Evolutionary conservation across 1,140 invertebrate species (phyloP), one percentile per base, ranked within the genome.

Genomic region (Zaprionus inermis): DNA sequence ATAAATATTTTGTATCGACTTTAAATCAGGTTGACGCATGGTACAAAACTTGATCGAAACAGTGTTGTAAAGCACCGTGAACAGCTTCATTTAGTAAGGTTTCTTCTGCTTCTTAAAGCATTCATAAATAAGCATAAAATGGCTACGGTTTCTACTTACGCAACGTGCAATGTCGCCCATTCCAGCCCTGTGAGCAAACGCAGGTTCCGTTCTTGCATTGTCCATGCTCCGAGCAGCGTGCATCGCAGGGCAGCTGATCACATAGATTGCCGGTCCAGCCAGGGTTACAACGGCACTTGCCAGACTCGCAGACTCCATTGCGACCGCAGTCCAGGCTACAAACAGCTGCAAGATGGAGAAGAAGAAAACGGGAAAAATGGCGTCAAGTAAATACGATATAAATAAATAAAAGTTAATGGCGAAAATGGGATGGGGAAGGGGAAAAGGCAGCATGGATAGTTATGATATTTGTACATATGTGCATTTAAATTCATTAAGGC

Each of bases 131-230:
- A n/a, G n/a, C n/a, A n/a, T n/a, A n/a, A n/a, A n/a, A n/a, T n/a
- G n/a, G n/a, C n/a, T n/a, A n/a, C n/a, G n/a, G 2, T 36, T 49
- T 11, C 4, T 83, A 95, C 96, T 97, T 95, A 99, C 98, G 97
- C 81, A 99, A 92, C 34, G 98, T 98, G 93, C 98, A 99, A 91
- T 98, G 98, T 83, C 96, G 95, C 72, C 98, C 98, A 93, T 99
- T 99, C 98, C 98, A 99, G 63, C 98, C 98, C 92, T 97, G 97
- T 18, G 97, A 96, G 92, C 98, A 99, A 49, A 98, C 96, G 92
- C 98, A 99, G 24, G 97, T 98, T 34, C 98, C 98, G 92, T 99
- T 99, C 91, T 97, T 96, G 93, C 99, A 99, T 92, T 98, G 97
- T 0, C 99, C 98, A 86, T 98, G 97, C 79, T 98, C 97, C n/a